A percentile compares a stretch with the other conserved stretches of the same genome.
These are phyloP conservation scores for Patella depressa DNA, from an alignment of 2,888 invertebrate genomes.

Conservation along the genomic window DNA sequence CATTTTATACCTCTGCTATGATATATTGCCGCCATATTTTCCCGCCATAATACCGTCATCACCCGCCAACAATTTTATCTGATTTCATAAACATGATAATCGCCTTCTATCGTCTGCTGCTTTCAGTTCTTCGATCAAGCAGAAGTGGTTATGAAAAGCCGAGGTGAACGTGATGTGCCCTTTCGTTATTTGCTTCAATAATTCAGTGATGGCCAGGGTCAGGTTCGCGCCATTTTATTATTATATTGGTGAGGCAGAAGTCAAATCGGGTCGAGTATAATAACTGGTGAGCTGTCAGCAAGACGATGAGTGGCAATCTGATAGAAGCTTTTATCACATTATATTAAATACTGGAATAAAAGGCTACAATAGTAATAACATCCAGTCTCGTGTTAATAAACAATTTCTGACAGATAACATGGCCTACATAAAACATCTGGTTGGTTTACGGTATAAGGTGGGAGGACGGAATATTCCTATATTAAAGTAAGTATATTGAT, in stretches of 20 bases:
- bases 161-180: not conserved
- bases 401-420: too few species aligned
- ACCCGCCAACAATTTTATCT: not conserved
- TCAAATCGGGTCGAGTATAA: slow-evolving; percentile 1
- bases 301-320: not conserved
- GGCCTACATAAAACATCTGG: too few species aligned
- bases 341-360: slow-evolving; percentile 2
- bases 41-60: slow-evolving; percentile 2
- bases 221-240: slow-evolving; percentile 10
- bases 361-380: not conserved
- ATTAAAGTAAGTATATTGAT: too few species aligned
- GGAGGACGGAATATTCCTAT: too few species aligned
- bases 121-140: slow-evolving; percentile 1
- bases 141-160: too few species aligned
- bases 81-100: slow-evolving; percentile 10
- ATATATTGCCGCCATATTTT: slow-evolving; percentile 4
- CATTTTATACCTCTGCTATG: too few species aligned
- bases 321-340: slow-evolving; percentile 10
- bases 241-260: slow-evolving; percentile 10
- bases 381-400: too few species aligned
- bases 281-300: not conserved
- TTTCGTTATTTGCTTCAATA: slow-evolving; percentile 11
- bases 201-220: not conserved
- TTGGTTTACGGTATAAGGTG: too few species aligned
- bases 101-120: slow-evolving; percentile 7